Percentiles rank a stretch among this genome's conserved stretches.
These are phyloP conservation scores for Volucella zonaria DNA, from an alignment of 2,888 invertebrate species.

Conservation along the genomic window DNA sequence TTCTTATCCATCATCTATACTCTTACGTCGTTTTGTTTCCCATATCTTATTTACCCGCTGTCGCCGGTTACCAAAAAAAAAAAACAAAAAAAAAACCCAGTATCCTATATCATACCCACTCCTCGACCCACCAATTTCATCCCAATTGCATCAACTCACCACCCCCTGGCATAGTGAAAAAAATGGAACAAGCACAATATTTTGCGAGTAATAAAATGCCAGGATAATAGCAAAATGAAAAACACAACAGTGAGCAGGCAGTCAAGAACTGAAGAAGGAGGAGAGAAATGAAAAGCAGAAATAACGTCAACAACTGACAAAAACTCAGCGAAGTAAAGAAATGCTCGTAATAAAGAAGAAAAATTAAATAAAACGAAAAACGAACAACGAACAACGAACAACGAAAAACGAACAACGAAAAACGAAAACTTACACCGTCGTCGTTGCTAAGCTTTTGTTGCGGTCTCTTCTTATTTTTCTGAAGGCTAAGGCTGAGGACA, in stretches of 20 bases:
- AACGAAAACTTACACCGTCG: conserved; percentile 26
- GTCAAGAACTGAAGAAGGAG: no score
- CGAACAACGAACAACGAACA: conserved; percentile 1
- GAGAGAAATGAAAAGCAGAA: background rate
- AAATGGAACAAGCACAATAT: conserved; percentile 46
- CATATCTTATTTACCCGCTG: background rate
- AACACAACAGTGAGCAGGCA: background rate
- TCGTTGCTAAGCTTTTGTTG: conserved; percentile 19
- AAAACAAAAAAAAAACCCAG: conserved; percentile 8
- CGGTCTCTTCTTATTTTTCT: background rate
- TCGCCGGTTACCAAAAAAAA: conserved; percentile 19
- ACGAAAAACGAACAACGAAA: background rate
- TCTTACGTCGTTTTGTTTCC: no score
- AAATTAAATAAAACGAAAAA: conserved; percentile 22
- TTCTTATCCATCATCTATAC: conserved; percentile 17
- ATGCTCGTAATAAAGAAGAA: conserved; percentile 20
- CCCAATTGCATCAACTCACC: background rate
- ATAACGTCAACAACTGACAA: conserved; percentile 11
- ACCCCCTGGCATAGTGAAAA: background rate
- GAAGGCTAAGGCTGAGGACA: conserved; percentile 22
- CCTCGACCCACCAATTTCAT: background rate
- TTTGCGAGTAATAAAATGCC: conserved; percentile 56
- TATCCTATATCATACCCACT: conserved; percentile 15
- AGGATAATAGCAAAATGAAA: conserved; percentile 42
- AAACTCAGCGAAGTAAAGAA: background rate